Conservation (phyloP, 2,888 invertebrate species). For the Anthophora plumipes region DNA sequence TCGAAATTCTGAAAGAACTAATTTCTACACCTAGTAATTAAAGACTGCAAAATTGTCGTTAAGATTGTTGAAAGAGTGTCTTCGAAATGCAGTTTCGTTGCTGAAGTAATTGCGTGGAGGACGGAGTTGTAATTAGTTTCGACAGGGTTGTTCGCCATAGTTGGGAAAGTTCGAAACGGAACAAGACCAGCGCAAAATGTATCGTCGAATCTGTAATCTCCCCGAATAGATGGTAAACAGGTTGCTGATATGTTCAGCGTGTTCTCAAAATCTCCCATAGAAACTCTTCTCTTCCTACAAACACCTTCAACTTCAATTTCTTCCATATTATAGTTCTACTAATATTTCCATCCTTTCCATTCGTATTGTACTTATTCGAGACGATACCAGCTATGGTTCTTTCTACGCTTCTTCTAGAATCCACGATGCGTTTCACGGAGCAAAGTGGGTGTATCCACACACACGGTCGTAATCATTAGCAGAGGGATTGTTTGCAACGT, state of each 20-base stretch:
- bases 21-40: too few relatives aligned
- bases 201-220: background rate
- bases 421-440: too few relatives aligned
- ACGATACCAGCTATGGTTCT: too few relatives aligned
- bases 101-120: background rate
- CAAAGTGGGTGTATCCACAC: background rate
- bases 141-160: background rate
- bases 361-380: too few relatives aligned
- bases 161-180: background rate
- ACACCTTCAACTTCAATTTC: too few relatives aligned
- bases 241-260: slow-evolving; percentile 1
- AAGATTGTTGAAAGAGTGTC: too few relatives aligned
- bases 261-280: background rate
- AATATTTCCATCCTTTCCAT: too few relatives aligned
- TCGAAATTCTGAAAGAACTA: too few relatives aligned
- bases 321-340: too few relatives aligned
- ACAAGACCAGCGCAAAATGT: background rate
- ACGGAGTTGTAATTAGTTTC: slow-evolving; percentile 16
- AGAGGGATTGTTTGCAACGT: slow-evolving; percentile 16
- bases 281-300: too few relatives aligned
- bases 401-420: too few relatives aligned
- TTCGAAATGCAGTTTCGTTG: background rate
- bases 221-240: slow-evolving; percentile 6
- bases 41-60: too few relatives aligned
- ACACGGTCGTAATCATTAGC: slow-evolving; percentile 14